Conservation (phyloP, 2,797 vertebrate genomes). For the Tauraco hartlaubi region DNA sequence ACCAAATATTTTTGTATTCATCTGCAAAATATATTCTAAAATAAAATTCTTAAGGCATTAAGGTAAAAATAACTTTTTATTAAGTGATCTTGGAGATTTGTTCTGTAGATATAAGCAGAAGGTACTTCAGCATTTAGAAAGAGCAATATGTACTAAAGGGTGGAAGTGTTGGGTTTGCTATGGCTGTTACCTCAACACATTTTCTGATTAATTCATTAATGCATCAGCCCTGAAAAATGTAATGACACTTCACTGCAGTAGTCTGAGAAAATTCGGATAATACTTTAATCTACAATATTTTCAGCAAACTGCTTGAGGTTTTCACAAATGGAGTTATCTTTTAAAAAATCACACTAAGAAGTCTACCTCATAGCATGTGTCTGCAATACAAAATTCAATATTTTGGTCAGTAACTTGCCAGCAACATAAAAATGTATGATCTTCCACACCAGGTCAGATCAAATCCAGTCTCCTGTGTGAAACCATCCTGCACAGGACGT, state of each 20-base stretch:
- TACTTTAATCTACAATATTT: conserved; percentile 28
- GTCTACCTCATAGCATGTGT: not conserved
- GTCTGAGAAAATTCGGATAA: not conserved
- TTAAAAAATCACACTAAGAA: not conserved
- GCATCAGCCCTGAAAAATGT: not conserved
- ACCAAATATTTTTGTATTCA: not conserved
- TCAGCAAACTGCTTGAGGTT: not conserved
- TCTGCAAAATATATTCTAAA: not conserved
- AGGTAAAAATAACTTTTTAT: not conserved
- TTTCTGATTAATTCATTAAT: conserved; percentile 48
- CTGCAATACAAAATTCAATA: not conserved
- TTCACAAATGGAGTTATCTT: conserved; percentile 16
- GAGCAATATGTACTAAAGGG: not conserved
- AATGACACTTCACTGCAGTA: not conserved
- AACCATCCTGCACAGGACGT: not conserved
- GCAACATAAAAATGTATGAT: conserved; percentile 43
- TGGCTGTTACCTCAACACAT: not conserved
- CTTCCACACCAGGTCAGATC: not conserved
- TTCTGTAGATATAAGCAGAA: not conserved
- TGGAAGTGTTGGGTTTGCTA: not conserved
- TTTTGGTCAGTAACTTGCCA: conserved; percentile 26
- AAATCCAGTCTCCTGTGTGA: not conserved
- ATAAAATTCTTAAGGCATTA: not conserved
- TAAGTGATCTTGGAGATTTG: not conserved
- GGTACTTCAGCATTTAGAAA: not conserved